Evolutionary conservation across 2,113 vertebrate genomes (phyloP), one percentile per base, ranked within the genome.

Genomic region (Anolis sagrei): DNA sequence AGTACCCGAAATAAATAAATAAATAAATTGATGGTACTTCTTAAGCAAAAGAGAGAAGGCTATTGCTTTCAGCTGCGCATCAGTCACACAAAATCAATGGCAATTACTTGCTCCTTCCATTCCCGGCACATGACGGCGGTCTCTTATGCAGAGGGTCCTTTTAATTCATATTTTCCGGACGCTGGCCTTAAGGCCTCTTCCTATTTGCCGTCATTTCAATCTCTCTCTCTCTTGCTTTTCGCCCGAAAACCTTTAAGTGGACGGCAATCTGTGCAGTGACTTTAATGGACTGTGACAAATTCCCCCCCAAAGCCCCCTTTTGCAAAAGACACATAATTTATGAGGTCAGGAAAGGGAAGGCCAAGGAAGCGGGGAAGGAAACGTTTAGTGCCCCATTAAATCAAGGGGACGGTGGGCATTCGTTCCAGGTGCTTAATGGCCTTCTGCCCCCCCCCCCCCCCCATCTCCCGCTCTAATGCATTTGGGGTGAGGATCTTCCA

Each of bases 251-350:
- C 51, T 77, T 70, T 48, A 62, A 87, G 78, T 21, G 0, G 27
- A 48, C 62, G 51, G 36, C 72, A 49, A 64, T 39, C 29, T 18
- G 29, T 64, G 54, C 68, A 39, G 54, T 83, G 81, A 79, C 54
- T 83, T 73, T 86, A 80, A 82, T 86, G 81, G 51, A 72, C 54
- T 72, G 25, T 79, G 81, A 87, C 81, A 51, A 73, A 79, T 74
- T 83, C 7, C 34, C 27, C 64, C 49, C 66, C 51, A 54, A 87
- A 77, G 34, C 21, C 39, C 13, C 74, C 25, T 51, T n/a, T 64
- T 83, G 76, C 39, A 87, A 73, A 79, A 49, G 69, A 36, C 66
- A 29, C 44, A 83, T 64, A 79, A 79, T 87, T 73, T 74, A 81
- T 66, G 81, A 72, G 48, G 54, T 66, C 54, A 73, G 25, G 36